A percentile compares a stretch with the other conserved stretches of the same genome.
These are phyloP conservation scores for Trichogramma pretiosum DNA, from an alignment of 1,140 invertebrate species.

Conservation along the genomic window DNA sequence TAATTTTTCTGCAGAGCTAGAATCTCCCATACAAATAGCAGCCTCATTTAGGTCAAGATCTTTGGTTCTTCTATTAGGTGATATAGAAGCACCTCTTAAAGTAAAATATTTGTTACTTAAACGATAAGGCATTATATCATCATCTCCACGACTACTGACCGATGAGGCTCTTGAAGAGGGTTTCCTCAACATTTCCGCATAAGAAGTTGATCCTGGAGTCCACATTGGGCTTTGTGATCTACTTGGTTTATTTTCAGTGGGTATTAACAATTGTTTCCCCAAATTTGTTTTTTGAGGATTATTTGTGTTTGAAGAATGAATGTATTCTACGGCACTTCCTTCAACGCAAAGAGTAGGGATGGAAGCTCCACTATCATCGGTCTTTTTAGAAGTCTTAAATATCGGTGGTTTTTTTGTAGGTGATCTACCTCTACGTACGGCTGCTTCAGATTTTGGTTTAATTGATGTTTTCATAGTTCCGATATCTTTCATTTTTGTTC, in stretches of 20 bases:
- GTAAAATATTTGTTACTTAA: too few species aligned
- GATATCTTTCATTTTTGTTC: neutral
- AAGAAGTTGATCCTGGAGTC: conserved; percentile 61
- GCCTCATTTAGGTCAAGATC: too few species aligned
- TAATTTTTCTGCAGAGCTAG: too few species aligned
- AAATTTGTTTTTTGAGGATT: neutral
- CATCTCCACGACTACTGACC: too few species aligned
- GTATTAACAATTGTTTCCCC: conserved; percentile 4
- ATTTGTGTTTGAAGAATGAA: too few species aligned
- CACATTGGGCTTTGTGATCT: conserved; percentile 64
- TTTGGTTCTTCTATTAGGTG: too few species aligned
- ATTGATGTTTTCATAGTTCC: neutral
- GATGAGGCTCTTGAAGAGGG: conserved; percentile 27
- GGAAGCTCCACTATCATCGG: conserved; percentile 10
- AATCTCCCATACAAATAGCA: too few species aligned
- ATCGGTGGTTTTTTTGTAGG: conserved; percentile 30
- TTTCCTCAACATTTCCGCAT: conserved; percentile 68
- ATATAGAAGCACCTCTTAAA: too few species aligned
- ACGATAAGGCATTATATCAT: too few species aligned
- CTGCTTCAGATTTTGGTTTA: neutral
- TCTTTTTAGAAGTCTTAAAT: conserved; percentile 12
- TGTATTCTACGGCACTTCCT: neutral
- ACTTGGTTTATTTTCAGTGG: conserved; percentile 34
- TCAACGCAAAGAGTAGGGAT: conserved; percentile 11
- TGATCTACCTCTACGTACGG: conserved; percentile 29